A percentile compares a stretch with the other conserved stretches of the same genome.
Evolutionary conservation across 30 jellyfish, hydroid and myxozoan genomes (phyloP).

Genomic region (Phacellophora camtschatica): DNA sequence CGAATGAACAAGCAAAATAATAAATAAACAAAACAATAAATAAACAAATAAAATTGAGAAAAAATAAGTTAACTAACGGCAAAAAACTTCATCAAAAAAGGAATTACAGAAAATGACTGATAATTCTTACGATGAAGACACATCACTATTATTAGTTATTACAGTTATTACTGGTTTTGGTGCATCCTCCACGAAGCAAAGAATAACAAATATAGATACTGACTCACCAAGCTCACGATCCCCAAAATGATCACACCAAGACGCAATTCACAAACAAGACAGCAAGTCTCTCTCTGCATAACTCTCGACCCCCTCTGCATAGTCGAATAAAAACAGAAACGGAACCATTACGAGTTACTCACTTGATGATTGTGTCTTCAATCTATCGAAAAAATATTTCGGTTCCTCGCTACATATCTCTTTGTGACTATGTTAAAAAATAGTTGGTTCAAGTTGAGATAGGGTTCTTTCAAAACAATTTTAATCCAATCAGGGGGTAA

Average conservation of each 20-base stretch:
- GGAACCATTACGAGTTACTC: conserved; percentile 57
- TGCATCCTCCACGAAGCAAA: too few species aligned
- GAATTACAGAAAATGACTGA: too few species aligned
- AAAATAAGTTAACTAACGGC: too few species aligned
- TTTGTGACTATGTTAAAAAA: not conserved
- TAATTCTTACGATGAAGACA: too few species aligned
- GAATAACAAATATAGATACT: too few species aligned
- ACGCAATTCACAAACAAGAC: conserved; percentile 54
- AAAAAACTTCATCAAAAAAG: too few species aligned
- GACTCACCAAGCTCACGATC: conserved; percentile 58
- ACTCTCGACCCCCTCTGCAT: conserved; percentile 52
- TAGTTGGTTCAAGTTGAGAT: not conserved
- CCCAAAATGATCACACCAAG: conserved; percentile 61
- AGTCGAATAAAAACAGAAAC: not conserved
- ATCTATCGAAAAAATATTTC: not conserved
- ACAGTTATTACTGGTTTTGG: too few species aligned
- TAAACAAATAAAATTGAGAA: too few species aligned
- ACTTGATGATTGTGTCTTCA: not conserved
- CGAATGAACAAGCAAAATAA: too few species aligned
- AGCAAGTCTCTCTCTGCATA: conserved; percentile 69
- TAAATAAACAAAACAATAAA: too few species aligned
- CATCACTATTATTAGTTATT: too few species aligned
- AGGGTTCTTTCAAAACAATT: not conserved
- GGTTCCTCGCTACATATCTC: not conserved
- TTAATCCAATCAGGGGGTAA: not conserved